Evolutionary conservation across 2,113 vertebrate species (phyloP), one percentile per base, ranked within the genome.

Genomic region (Excalfactoria chinensis): DNA sequence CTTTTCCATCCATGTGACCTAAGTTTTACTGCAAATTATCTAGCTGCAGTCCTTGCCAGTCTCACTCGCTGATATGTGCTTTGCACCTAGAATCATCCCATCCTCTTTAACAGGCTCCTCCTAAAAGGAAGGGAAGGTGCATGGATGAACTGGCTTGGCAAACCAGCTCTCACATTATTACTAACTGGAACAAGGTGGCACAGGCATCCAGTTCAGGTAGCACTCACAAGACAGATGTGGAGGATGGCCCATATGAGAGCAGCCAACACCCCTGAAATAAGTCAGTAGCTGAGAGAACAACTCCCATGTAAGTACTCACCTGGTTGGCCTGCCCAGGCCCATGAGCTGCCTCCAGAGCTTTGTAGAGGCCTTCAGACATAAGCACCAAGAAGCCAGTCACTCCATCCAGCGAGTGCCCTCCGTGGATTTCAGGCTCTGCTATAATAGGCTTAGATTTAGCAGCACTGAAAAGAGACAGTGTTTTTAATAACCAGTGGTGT

Each of bases 271-370:
- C 0, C 23, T 9, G 5, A 17, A 72, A 32, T 2, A 15, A 58
- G 51, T 46, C 64, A 72, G 7, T 0, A 76, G n/a, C 22, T 44
- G 68, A 4, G 0, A 37, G 30, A 87, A 79, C 0, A 0, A 14
- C 48, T 78, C 26, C 15, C 9, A 3, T 13, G 4, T 5, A 7
- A 68, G 55, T 40, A 51, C 97, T 97, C 79, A 99, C 99, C 99
- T 99, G 99, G 95, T 99, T 99, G 97, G 98, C 99, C 82, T 99
- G 99, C 37, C 99, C 99, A 2, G 99, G 98, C 32, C 99, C 99
- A 5, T 99, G 99, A 84, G 99, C 99, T 2, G 99, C 98, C 94
- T 99, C 99, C 25, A 99, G 98, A 0, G 99, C 99, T 87, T 98
- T 99, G 95, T 99, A 99, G 15, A 99, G 98, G 15, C 99, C 99